phyloP scores from a whole-genome alignment of 1,140 invertebrate genomes.

The Piezodorus guildinii region DNA sequence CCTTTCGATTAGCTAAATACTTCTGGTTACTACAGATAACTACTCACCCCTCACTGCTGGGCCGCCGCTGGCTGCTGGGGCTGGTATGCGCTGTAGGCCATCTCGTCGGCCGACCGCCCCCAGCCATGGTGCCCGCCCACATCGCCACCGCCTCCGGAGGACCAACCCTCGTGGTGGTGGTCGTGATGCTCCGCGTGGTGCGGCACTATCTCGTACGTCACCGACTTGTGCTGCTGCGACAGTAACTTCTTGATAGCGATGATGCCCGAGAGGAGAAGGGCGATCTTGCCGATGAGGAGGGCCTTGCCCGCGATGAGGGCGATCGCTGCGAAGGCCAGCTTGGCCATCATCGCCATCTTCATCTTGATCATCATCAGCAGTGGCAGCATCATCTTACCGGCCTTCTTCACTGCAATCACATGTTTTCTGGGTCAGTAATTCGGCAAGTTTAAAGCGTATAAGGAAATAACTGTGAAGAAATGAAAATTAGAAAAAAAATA shows the following conservation, averaged over 20 bases:
- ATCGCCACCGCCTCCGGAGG: conserved; percentile 33
- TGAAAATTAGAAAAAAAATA: too few species aligned
- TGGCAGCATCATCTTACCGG: conserved; percentile 62
- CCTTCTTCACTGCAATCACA: conserved; percentile 45
- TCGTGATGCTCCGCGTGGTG: conserved; percentile 40
- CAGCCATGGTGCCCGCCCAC: conserved; percentile 38
- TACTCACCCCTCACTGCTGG: too few species aligned
- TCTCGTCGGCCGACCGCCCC: conserved; percentile 52
- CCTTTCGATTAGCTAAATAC: too few species aligned
- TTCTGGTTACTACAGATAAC: too few species aligned
- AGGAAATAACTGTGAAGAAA: too few species aligned
- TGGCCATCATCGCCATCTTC: conserved; percentile 63
- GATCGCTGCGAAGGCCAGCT: conserved; percentile 61
- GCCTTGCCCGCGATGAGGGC: conserved; percentile 75
- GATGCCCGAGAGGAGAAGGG: conserved; percentile 64
- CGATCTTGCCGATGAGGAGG: conserved; percentile 68
- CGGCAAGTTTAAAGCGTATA: too few species aligned
- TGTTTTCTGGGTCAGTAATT: too few species aligned
- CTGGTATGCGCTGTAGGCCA: conserved; percentile 58
- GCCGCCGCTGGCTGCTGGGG: not conserved
- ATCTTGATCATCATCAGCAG: conserved; percentile 58
- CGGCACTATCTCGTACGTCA: conserved; percentile 71
- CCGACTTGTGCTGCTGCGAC: conserved; percentile 56
- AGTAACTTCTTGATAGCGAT: conserved; percentile 71
- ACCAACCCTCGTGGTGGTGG: conserved; percentile 39